Percentiles rank a stretch among this genome's conserved stretches.
These are phyloP conservation scores for Ptilorrhoa leucosticta DNA, from an alignment of 2,113 vertebrate species.

Conservation along the genomic window DNA sequence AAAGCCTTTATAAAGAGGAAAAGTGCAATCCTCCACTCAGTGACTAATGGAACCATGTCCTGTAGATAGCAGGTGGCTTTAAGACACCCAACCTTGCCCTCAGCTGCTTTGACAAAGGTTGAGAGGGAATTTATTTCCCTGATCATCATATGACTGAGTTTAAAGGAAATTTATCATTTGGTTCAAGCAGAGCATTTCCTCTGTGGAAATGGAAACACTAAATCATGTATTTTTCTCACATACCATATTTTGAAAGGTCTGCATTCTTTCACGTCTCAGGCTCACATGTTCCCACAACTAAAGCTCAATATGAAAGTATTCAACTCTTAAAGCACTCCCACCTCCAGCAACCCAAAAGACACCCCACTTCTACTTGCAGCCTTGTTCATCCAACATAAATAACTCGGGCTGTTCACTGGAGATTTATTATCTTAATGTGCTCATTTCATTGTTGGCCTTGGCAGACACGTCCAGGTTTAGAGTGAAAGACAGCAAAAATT, in stretches of 20 bases:
- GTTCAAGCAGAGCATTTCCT: conserved; percentile 33
- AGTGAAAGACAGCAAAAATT: background rate
- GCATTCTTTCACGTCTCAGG: conserved; percentile 44
- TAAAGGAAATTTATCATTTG: conserved; percentile 38
- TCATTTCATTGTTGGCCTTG: conserved; percentile 32
- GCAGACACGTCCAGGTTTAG: background rate
- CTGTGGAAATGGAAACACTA: conserved; percentile 50
- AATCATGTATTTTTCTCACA: conserved; percentile 52
- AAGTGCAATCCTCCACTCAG: background rate
- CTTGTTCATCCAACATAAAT: conserved; percentile 29
- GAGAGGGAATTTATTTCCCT: conserved; percentile 3
- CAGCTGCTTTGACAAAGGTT: background rate
- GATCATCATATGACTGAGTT: background rate
- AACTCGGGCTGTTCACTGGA: background rate
- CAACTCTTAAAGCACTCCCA: background rate
- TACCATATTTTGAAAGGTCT: conserved; percentile 34
- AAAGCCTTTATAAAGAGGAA: background rate
- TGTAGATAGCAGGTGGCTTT: background rate
- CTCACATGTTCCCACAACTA: conserved; percentile 42
- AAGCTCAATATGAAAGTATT: background rate
- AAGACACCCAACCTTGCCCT: background rate
- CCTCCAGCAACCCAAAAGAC: conserved; percentile 1
- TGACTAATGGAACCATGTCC: background rate
- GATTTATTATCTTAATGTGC: conserved; percentile 22
- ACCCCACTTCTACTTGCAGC: background rate